Evolutionary conservation across 2,113 vertebrate genomes (phyloP).

Genomic region (Rhadina sibilatrix): DNA sequence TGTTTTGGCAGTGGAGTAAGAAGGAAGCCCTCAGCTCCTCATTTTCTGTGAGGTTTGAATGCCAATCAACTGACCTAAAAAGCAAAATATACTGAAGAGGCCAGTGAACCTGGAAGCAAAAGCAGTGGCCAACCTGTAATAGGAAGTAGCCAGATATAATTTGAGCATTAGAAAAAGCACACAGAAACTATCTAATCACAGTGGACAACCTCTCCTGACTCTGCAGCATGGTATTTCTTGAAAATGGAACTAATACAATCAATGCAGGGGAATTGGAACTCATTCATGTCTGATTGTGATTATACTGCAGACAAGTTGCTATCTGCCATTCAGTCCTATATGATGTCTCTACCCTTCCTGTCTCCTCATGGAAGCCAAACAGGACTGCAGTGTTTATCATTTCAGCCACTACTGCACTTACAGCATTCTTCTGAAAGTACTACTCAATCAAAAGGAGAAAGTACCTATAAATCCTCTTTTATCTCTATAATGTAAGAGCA

Average conservation of each 20-base stretch:
- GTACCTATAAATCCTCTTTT: not conserved
- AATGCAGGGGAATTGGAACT: not conserved
- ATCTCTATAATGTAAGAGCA: not conserved
- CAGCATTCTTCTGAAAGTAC: not conserved
- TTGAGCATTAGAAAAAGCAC: not conserved
- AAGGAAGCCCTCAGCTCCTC: not conserved
- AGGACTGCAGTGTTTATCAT: not conserved
- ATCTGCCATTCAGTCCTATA: not conserved
- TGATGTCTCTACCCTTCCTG: not conserved
- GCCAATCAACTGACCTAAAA: not conserved
- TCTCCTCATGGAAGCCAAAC: fast-evolving
- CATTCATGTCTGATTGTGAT: not conserved
- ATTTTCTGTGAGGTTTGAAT: not conserved
- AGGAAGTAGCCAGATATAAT: not conserved
- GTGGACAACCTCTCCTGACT: not conserved
- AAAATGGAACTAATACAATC: not conserved
- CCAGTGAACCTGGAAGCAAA: not conserved
- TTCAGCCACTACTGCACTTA: not conserved
- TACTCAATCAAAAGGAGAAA: not conserved
- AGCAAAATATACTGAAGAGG: not conserved
- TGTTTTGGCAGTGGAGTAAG: not conserved
- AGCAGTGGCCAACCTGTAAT: not conserved
- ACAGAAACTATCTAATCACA: not conserved
- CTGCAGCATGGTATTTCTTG: not conserved
- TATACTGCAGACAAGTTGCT: not conserved